These are phyloP conservation scores for Chelon labrosus DNA, from an alignment of 2,797 vertebrate genomes.

Conservation along the genomic window DNA sequence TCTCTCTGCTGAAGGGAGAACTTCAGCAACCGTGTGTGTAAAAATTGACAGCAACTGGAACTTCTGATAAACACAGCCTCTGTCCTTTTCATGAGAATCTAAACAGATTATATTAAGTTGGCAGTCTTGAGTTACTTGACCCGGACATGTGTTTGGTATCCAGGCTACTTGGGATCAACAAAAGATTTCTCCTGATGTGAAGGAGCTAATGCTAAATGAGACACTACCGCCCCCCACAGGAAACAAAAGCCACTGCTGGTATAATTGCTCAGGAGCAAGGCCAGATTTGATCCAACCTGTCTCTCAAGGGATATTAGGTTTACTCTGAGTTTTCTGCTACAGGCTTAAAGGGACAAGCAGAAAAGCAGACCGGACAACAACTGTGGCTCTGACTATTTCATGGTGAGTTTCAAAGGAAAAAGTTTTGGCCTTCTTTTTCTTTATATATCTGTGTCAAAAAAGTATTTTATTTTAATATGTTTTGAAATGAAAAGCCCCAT, in stretches of 20 bases:
- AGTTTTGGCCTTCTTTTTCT: background rate
- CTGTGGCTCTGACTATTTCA: background rate
- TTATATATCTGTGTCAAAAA: background rate
- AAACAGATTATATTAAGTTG: conserved; percentile 34
- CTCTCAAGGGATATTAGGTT: conserved; percentile 21
- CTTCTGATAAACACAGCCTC: conserved; percentile 5
- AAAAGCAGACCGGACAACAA: conserved; percentile 26
- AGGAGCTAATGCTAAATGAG: conserved; percentile 11
- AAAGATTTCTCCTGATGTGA: conserved; percentile 28
- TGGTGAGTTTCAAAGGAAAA: background rate
- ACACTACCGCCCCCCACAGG: conserved; percentile 58
- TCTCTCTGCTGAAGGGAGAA: conserved; percentile 31
- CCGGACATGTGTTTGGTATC: conserved; percentile 48
- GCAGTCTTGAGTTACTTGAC: conserved; percentile 53
- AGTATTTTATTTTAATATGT: background rate
- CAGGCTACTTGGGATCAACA: conserved; percentile 40
- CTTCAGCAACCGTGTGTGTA: conserved; percentile 15
- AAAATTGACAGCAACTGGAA: conserved; percentile 14
- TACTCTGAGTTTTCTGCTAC: conserved; percentile 38
- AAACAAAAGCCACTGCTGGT: conserved; percentile 16
- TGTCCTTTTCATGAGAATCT: conserved; percentile 33
- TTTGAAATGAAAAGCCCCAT: conserved; percentile 10
- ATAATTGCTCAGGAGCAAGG: background rate
- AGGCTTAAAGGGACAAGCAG: conserved; percentile 25
- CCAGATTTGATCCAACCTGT: conserved; percentile 25